phyloP scores from a whole-genome alignment of 2,888 invertebrate genomes.

The Cyclophora punctaria region DNA sequence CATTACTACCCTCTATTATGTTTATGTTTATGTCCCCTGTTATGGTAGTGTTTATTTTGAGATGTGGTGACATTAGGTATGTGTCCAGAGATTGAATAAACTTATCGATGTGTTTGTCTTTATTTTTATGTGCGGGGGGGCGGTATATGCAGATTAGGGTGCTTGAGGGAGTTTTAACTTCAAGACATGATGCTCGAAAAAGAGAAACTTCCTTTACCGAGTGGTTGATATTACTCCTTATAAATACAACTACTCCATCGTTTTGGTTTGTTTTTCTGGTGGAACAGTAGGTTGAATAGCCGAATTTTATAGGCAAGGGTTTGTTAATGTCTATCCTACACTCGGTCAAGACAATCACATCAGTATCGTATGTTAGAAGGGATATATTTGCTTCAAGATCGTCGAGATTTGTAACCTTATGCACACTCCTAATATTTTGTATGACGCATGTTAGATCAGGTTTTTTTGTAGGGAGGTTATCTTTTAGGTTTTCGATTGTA shows the following conservation, averaged over 20 bases:
- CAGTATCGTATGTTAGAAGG: no score
- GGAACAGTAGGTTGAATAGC: conserved; percentile 4
- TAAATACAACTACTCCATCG: conserved; percentile 11
- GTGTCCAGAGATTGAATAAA: conserved; percentile 4
- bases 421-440: no score
- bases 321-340: neutral
- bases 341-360: no score
- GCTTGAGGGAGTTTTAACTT: conserved; percentile 1
- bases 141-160: conserved; percentile 8
- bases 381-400: no score
- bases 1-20: neutral
- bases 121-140: conserved; percentile 2
- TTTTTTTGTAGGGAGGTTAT: no score
- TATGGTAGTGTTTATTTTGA: neutral
- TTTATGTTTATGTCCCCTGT: neutral
- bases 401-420: no score
- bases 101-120: neutral
- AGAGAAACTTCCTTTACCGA: conserved; percentile 4
- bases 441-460: no score
- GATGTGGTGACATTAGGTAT: neutral
- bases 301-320: conserved; percentile 1
- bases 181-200: conserved; percentile 4
- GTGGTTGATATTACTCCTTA: conserved; percentile 3
- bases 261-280: conserved; percentile 7
- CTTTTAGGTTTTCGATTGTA: no score